A percentile compares a stretch with the other conserved stretches of the same genome.
Evolutionary conservation across 2,888 invertebrate species (phyloP).

Genomic region (Podabrus alpinus): DNA sequence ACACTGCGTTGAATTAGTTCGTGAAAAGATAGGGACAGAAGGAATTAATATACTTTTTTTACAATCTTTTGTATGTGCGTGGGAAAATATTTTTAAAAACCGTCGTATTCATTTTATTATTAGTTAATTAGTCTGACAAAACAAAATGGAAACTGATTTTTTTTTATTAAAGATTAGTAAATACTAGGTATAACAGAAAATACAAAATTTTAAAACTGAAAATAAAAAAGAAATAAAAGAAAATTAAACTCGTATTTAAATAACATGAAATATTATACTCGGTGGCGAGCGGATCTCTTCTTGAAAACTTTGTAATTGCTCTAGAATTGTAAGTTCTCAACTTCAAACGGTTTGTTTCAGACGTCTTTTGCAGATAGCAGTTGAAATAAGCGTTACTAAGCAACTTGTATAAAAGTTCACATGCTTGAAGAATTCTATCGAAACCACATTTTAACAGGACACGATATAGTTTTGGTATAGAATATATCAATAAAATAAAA

Average conservation of each 20-base stretch:
- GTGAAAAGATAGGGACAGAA: neutral
- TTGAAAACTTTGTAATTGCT: constrained; percentile 39
- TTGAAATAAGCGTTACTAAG: constrained; percentile 41
- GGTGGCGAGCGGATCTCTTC: constrained; percentile 35
- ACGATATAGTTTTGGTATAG: neutral
- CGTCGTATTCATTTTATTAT: neutral
- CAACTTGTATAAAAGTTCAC: constrained; percentile 31
- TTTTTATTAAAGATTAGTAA: neutral
- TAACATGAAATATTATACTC: constrained; percentile 31
- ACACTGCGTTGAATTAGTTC: constrained; percentile 15
- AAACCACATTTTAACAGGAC: constrained; percentile 8
- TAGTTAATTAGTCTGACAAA: constrained; percentile 4
- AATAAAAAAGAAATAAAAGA: constrained; percentile 13
- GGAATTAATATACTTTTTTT: constrained; percentile 3
- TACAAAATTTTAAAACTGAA: neutral
- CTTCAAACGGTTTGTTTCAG: constrained; percentile 38
- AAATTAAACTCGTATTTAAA: constrained; percentile 25
- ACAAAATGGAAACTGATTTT: neutral
- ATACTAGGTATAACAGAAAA: neutral
- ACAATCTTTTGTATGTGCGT: constrained; percentile 29
- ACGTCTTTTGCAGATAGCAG: constrained; percentile 38
- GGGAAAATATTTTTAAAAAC: constrained; percentile 30
- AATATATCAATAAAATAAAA: neutral
- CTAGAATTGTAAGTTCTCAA: constrained; percentile 36
- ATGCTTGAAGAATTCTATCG: constrained; percentile 16